phyloP scores from a whole-genome alignment of 92 coral and sea anemone genomes.

The Zoanthus solanderi region DNA sequence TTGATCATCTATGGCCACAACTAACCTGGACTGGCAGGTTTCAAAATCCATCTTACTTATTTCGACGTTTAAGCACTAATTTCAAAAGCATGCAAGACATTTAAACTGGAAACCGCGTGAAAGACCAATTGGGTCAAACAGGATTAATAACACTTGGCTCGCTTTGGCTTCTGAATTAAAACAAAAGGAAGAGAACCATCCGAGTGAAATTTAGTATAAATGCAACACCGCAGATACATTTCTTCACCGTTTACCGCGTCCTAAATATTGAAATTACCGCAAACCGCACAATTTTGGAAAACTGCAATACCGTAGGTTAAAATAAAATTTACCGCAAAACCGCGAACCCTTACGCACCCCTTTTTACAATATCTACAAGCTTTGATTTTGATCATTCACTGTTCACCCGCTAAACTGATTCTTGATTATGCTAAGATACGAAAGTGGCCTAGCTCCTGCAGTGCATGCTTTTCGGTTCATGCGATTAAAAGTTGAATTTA shows the following conservation, averaged over 20 bases:
- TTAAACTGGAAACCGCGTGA: neutral
- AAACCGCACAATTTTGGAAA: neutral
- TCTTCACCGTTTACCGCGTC: slow-evolving; percentile 8
- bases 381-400: too few relatives aligned
- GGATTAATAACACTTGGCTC: neutral
- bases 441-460: too few relatives aligned
- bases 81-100: neutral
- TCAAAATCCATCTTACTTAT: too few relatives aligned
- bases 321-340: neutral
- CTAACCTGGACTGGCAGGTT: neutral
- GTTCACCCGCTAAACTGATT: too few relatives aligned
- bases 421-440: too few relatives aligned
- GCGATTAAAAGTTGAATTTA: too few relatives aligned
- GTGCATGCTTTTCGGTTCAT: too few relatives aligned
- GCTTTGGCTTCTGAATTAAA: neutral
- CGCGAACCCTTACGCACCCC: neutral
- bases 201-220: slow-evolving; percentile 3
- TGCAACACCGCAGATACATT: neutral
- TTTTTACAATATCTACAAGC: too few relatives aligned
- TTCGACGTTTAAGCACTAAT: neutral
- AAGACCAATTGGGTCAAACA: neutral
- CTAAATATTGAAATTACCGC: neutral
- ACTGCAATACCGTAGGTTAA: neutral
- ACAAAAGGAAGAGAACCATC: neutral
- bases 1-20: neutral